Base-by-base conservation (phyloP, 2,888 invertebrate genomes). In the Pristionchus maxplancki region DNA sequence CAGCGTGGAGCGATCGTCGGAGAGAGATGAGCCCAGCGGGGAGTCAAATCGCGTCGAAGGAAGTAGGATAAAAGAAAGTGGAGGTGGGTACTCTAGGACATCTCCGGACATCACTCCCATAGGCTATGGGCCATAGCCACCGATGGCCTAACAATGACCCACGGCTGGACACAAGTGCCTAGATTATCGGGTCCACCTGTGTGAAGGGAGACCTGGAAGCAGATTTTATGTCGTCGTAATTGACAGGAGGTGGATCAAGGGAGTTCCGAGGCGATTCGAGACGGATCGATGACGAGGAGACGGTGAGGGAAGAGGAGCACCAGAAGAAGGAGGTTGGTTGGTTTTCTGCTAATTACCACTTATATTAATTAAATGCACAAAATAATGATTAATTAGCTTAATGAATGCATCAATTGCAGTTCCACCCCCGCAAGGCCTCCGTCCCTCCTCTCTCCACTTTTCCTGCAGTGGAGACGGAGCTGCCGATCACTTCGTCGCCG, bases 401-500 rank as follows among this genome's bases (percentile, higher is more conserved):
- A n/a, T n/a, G n/a, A n/a, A n/a, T n/a, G 15, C 9, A 28, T 4
- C n/a, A 15, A 31, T 28, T 83, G 1, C 62, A 85, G 85, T 85
- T 85, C 64, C 85, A 85, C 64, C 85, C 85, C 6, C 85, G 85
- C 11, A 62, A 64, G 8, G 85, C 85, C 8, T 64, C 64, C 40
- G 85, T 85, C 0, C 85, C 85, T 15, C 28, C 64, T 13, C 85
- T 85, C 17, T 24, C 85, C 5, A 13, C 82, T 17, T 28, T 31
- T 20, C 20, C 62, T 1, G 9, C 58, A 5, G 1, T 85, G 1
- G 64, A 85, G 0, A 44, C 17, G 11, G 44, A 44, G 15, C 31
- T 85, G n/a, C 85, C 85, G 1, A 85, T 85, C 40, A 85, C 85
- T 9, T 85, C 85, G 4, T 85, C 85, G 11, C 85, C 85, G 0